Conservation (phyloP, 2,888 invertebrate species). For the Orchesellides sinensis region DNA sequence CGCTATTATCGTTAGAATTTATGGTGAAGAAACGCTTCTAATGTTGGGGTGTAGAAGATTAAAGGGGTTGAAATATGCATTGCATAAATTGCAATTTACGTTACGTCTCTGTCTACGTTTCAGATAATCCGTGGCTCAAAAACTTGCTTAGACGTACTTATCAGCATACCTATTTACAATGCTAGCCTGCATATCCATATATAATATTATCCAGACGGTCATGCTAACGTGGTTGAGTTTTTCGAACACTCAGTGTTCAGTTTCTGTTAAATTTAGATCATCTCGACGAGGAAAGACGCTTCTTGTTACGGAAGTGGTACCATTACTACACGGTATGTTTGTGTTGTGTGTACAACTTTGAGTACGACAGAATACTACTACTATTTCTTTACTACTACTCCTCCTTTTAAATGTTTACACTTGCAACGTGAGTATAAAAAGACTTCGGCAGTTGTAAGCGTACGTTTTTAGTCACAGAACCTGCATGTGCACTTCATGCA, state of each 20-base stretch:
- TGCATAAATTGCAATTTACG: slow-evolving; percentile 13
- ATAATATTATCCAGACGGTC: background rate
- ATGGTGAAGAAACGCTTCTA: slow-evolving; percentile 22
- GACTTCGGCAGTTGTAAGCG: no score
- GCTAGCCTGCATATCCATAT: no score
- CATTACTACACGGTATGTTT: no score
- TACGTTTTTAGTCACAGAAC: no score
- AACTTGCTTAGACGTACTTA: no score
- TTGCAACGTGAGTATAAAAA: slow-evolving; percentile 1
- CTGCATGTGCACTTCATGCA: no score
- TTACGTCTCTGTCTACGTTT: background rate
- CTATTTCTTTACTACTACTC: no score
- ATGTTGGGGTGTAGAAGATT: slow-evolving; percentile 27
- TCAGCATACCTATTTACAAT: no score
- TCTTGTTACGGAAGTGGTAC: background rate
- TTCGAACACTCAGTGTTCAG: slow-evolving; percentile 30
- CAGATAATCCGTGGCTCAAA: background rate
- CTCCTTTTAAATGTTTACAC: background rate
- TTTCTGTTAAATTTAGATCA: slow-evolving; percentile 72
- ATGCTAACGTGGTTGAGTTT: background rate
- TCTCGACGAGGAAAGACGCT: slow-evolving; percentile 35
- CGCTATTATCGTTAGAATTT: slow-evolving; percentile 22
- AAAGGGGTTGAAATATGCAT: slow-evolving; percentile 19
- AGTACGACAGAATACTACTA: background rate
- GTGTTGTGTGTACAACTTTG: background rate